A percentile compares a stretch with the other conserved stretches of the same genome.
phyloP scores from a whole-genome alignment of 1,140 invertebrate genomes.

The Trichoplusia ni region DNA sequence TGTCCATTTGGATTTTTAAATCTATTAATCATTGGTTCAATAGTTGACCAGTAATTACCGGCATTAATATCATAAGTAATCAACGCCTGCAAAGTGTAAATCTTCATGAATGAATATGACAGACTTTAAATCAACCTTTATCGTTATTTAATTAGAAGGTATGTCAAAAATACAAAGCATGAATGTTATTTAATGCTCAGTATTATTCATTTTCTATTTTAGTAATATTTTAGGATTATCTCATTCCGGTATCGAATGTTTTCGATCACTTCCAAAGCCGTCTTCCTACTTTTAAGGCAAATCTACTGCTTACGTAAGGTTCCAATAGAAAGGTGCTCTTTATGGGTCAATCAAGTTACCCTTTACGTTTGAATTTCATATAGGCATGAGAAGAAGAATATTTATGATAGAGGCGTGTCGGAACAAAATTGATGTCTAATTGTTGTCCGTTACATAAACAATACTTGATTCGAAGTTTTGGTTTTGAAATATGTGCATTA shows the following conservation, averaged over 20 bases:
- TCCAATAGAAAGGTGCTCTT: constrained; percentile 8
- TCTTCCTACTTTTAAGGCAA: not conserved
- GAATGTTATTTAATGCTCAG: too few species aligned
- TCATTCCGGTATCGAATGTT: not conserved
- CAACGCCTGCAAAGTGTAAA: too few species aligned
- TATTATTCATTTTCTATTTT: too few species aligned
- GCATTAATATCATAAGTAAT: too few species aligned
- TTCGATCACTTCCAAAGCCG: not conserved
- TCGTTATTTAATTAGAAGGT: too few species aligned
- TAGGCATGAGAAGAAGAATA: constrained; percentile 7
- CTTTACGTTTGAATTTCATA: constrained; percentile 30
- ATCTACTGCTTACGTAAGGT: not conserved
- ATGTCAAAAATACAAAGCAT: too few species aligned
- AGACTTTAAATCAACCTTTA: too few species aligned
- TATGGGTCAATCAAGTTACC: constrained; percentile 15
- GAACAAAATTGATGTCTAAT: constrained; percentile 33
- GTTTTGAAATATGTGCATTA: not conserved
- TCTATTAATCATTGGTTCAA: too few species aligned
- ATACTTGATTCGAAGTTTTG: not conserved
- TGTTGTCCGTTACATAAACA: constrained; percentile 25
- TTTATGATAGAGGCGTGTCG: constrained; percentile 31
- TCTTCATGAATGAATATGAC: too few species aligned
- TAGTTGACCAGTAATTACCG: too few species aligned
- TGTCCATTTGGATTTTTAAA: too few species aligned
- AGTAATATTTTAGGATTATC: not conserved